These are phyloP conservation scores for Atrichornis clamosus DNA, from an alignment of 2,113 vertebrate species.

Conservation along the genomic window DNA sequence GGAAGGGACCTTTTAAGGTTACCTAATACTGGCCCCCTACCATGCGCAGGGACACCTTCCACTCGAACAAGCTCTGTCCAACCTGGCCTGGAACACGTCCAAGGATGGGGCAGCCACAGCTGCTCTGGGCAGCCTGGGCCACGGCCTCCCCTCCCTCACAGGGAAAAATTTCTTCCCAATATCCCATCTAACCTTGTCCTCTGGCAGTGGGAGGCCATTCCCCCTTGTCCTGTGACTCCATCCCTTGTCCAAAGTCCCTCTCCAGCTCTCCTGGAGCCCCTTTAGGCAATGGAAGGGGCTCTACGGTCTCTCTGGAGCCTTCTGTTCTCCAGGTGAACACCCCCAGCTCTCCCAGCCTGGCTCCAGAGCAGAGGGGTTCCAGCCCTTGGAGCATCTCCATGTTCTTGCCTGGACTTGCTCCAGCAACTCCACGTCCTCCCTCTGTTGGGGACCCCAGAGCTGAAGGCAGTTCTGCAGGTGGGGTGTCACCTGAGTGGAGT, in stretches of 20 bases:
- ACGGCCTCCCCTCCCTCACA: background rate
- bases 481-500: background rate
- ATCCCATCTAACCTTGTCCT: background rate
- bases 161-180: background rate
- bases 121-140: background rate
- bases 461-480: background rate
- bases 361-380: background rate
- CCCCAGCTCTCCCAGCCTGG: background rate
- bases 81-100: background rate
- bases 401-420: background rate
- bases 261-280: background rate
- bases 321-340: too few relatives aligned
- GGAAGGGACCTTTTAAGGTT: background rate
- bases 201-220: background rate
- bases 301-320: background rate
- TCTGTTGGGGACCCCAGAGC: background rate
- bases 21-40: background rate
- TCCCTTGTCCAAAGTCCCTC: background rate
- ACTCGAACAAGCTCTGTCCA: background rate
- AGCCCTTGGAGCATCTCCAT: background rate
- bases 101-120: background rate
- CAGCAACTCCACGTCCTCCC: background rate
- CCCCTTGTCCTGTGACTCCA: background rate
- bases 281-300: background rate
- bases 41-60: background rate